Conservation (phyloP, 2,888 invertebrate genomes). For the Thecophora atra region DNA sequence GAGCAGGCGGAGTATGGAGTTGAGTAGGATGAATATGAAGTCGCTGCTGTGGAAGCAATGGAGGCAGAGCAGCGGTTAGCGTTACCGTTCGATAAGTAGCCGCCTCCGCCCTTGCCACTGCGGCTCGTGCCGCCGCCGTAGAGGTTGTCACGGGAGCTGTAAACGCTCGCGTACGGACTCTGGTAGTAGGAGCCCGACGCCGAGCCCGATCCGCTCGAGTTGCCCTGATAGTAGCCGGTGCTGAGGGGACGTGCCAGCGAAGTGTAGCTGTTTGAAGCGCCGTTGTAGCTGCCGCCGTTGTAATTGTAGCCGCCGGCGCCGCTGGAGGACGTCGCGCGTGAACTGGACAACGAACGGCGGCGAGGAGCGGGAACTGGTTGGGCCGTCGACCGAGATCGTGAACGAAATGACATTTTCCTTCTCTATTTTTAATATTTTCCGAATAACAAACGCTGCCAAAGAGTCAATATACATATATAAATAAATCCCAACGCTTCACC, state of each 20-base stretch:
- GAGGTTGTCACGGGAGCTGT: conserved; percentile 63
- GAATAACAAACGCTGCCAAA: background rate
- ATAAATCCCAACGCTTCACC: too few relatives aligned
- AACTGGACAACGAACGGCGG: conserved; percentile 68
- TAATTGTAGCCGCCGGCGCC: conserved; percentile 34
- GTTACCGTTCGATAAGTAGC: conserved; percentile 59
- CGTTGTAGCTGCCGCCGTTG: conserved; percentile 44
- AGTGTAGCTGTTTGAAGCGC: conserved; percentile 44
- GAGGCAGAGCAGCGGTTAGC: conserved; percentile 45
- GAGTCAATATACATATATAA: too few relatives aligned
- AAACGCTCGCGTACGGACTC: conserved; percentile 62
- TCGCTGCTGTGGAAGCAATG: conserved; percentile 44
- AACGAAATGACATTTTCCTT: conserved; percentile 64
- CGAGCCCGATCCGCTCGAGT: conserved; percentile 41
- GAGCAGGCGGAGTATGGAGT: conserved; percentile 28
- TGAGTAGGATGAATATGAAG: conserved; percentile 42
- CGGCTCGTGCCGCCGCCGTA: conserved; percentile 52
- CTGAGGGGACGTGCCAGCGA: conserved; percentile 56
- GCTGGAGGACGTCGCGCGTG: conserved; percentile 60
- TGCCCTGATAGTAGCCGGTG: conserved; percentile 61
- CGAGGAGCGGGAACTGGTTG: conserved; percentile 65
- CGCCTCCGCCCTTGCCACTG: conserved; percentile 49
- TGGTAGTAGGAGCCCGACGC: conserved; percentile 59
- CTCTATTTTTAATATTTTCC: too few relatives aligned
- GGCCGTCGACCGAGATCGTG: conserved; percentile 61